phyloP scores from a whole-genome alignment of 1,140 invertebrate species.

The Anoplolepis gracilipes region DNA sequence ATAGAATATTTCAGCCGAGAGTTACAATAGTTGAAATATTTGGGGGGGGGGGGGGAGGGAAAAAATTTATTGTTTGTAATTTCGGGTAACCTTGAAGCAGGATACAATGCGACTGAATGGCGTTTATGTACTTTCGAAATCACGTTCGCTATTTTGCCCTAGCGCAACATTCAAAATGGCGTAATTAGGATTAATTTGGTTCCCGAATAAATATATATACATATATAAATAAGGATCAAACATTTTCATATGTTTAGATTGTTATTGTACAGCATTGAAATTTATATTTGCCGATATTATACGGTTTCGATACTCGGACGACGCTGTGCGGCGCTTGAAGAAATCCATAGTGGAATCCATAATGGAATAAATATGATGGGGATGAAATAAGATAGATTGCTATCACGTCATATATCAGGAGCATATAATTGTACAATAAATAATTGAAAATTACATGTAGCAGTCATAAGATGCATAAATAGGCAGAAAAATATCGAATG shows the following conservation, averaged over 20 bases:
- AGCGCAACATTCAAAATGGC: not conserved
- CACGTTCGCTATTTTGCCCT: not conserved
- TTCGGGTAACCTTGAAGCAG: constrained; percentile 15
- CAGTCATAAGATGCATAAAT: too few species aligned
- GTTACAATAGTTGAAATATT: not conserved
- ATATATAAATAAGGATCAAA: not conserved
- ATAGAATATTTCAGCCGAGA: not conserved
- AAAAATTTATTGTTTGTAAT: not conserved
- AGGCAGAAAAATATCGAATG: too few species aligned
- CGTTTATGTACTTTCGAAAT: not conserved
- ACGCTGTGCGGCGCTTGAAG: not conserved
- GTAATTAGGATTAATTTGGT: not conserved
- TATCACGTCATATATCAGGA: not conserved
- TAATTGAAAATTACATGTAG: not conserved
- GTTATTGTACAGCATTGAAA: not conserved
- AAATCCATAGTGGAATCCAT: constrained; percentile 4
- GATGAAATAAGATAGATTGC: constrained; percentile 7
- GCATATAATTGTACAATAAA: not conserved
- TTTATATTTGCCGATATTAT: not conserved
- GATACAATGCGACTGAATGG: not conserved
- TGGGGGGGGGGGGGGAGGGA: too few species aligned
- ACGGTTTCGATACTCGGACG: not conserved
- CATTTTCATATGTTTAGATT: too few species aligned
- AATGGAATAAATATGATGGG: constrained; percentile 3
- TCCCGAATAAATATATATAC: not conserved